Evolutionary conservation across 1,140 invertebrate genomes (phyloP).

Genomic region (Philotrypesis tridentata): DNA sequence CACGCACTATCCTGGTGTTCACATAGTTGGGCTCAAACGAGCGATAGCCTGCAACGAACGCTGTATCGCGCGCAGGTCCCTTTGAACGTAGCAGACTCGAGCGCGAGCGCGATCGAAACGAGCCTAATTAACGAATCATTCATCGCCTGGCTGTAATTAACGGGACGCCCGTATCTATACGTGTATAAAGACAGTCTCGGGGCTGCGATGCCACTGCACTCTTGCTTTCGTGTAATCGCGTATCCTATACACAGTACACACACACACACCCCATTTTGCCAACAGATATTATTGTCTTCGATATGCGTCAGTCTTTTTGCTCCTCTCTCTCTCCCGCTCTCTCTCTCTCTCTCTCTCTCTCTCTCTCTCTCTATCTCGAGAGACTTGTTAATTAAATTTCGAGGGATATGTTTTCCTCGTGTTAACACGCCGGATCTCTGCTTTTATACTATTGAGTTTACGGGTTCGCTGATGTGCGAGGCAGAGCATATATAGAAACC

Average conservation of each 20-base stretch:
- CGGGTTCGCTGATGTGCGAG: too few relatives aligned
- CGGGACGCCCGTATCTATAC: constrained; percentile 58
- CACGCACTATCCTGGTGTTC: neutral
- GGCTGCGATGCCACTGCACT: too few relatives aligned
- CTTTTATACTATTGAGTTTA: neutral
- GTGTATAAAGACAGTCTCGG: neutral
- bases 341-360: too few relatives aligned
- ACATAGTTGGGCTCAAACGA: constrained; percentile 52
- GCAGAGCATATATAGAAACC: too few relatives aligned
- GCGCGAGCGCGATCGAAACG: constrained; percentile 57
- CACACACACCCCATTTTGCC: neutral
- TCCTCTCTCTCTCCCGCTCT: too few relatives aligned
- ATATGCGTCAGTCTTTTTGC: neutral
- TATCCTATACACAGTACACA: too few relatives aligned
- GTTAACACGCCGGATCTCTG: neutral
- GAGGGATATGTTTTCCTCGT: neutral
- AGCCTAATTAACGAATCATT: constrained; percentile 73
- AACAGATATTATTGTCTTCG: neutral
- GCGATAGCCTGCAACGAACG: constrained; percentile 65
- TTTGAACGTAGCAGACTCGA: constrained; percentile 62
- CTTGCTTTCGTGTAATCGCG: neutral
- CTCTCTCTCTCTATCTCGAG: too few relatives aligned
- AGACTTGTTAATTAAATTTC: neutral
- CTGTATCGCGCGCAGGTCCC: constrained; percentile 65
- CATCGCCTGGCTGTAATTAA: constrained; percentile 69